Evolutionary conservation across 1,140 invertebrate species (phyloP), one percentile per base, ranked within the genome.

Genomic region (Cotesia typhae): DNA sequence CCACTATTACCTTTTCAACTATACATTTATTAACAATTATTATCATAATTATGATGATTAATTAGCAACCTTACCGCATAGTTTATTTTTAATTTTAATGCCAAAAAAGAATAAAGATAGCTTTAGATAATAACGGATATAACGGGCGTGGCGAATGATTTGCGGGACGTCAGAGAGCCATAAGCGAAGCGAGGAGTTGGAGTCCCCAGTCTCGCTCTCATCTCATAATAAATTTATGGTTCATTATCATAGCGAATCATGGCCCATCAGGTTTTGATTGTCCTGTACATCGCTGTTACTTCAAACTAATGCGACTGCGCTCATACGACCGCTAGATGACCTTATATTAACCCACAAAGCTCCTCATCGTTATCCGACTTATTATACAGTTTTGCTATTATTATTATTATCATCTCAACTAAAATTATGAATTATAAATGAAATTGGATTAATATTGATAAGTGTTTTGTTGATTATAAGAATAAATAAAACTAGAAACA

Each of bases 201-300:
- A 80, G 81, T 83, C 80, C 83, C 84, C 82, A 83, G 79, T 80
- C 81, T 82, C 70, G 75, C 84, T 85, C 84, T 85, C 75, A 76
- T 65, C 83, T 86, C 85, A 86, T 87, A 79, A 75, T 74, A 79
- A 84, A 87, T 87, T 86, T 84, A 86, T 87, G 84, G 80, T 87
- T 87, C 85, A 86, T 87, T 86, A 87, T 86, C 85, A 87, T 87
- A 86, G 84, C 85, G 85, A 87, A 87, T 86, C 85, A 87, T 86
- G 84, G 82, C 80, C 85, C 85, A 87, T 86, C 85, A 85, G 85
- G 84, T 87, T 86, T 86, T 87, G 84, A 87, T 87, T 87, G 85
- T 87, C 81, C 81, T 47, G 83, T 78, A 37, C 80, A 80, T 80
- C 82, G 82, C 83, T 87, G 83, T 86, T 86, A 86, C 84, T 85